Evolutionary conservation across 2,797 vertebrate species (phyloP).

Genomic region (Peromyscus attwateri): DNA sequence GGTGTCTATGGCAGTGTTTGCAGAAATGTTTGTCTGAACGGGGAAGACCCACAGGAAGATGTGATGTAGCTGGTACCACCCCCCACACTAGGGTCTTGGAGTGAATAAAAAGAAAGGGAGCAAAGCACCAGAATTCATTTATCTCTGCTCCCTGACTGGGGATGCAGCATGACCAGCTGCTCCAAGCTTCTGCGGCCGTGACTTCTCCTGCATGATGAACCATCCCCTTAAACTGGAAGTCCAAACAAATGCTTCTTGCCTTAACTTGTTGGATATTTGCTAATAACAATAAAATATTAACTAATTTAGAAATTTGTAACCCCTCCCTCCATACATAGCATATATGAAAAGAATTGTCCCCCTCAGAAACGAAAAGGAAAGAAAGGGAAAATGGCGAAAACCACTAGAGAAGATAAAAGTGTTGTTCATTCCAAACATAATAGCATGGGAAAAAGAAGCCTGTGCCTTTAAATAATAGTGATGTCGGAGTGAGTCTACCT

Average conservation of each 20-base stretch:
- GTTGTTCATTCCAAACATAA: background rate
- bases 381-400: background rate
- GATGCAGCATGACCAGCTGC: background rate
- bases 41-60: background rate
- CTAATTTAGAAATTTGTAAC: background rate
- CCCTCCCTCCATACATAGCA: background rate
- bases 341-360: background rate
- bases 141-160: background rate
- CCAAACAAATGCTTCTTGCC: background rate
- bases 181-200: background rate
- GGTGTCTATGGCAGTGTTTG: background rate
- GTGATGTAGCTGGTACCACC: too few species aligned
- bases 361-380: background rate
- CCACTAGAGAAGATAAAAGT: background rate
- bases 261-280: background rate
- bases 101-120: background rate
- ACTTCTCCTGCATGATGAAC: background rate
- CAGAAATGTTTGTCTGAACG: background rate
- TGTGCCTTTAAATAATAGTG: slow-evolving; percentile 54
- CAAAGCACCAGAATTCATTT: background rate
- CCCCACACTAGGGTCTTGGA: background rate
- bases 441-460: background rate
- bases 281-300: background rate
- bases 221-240: background rate
- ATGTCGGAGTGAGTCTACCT: slow-evolving; percentile 54